Percentiles rank a stretch among this genome's conserved stretches.
phyloP scores from a whole-genome alignment of 2,888 invertebrate genomes.

The Mythimna pallens region DNA sequence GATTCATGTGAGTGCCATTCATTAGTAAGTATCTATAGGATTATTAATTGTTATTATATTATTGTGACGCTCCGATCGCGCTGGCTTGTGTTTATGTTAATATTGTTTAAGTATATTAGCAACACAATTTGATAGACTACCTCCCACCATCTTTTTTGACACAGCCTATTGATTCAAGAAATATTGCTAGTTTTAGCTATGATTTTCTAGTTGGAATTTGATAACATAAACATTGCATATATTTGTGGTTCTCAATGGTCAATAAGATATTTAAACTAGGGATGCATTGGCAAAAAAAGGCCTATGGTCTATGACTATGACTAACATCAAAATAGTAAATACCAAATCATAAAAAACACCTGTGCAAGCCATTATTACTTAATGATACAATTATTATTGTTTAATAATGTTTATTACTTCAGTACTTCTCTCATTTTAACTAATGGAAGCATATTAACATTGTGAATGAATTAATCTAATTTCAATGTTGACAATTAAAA shows the following conservation, averaged over 20 bases:
- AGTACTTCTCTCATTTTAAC: background rate
- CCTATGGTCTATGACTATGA: background rate
- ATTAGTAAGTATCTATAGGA: conserved; percentile 29
- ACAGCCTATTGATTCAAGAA: conserved; percentile 10
- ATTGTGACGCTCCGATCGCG: conserved; percentile 14
- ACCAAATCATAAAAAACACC: conserved; percentile 18
- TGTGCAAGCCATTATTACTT: conserved; percentile 9
- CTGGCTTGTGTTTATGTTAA: conserved; percentile 21
- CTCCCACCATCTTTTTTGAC: no score
- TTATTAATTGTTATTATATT: conserved; percentile 38
- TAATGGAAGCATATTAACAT: conserved; percentile 1
- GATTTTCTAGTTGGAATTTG: background rate
- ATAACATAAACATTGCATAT: background rate
- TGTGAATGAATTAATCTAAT: conserved; percentile 1
- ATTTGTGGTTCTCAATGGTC: background rate
- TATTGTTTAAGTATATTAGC: conserved; percentile 11
- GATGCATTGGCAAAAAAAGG: background rate
- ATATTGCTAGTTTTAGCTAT: background rate
- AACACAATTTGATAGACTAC: conserved; percentile 3
- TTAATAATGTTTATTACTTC: conserved; percentile 1
- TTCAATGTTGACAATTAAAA: conserved; percentile 6
- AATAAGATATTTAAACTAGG: background rate
- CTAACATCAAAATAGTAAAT: background rate
- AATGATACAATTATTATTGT: background rate
- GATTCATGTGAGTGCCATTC: conserved; percentile 33